Base-by-base conservation (phyloP, 2,888 invertebrate species). In the Ichneumoninae sp. region DNA sequence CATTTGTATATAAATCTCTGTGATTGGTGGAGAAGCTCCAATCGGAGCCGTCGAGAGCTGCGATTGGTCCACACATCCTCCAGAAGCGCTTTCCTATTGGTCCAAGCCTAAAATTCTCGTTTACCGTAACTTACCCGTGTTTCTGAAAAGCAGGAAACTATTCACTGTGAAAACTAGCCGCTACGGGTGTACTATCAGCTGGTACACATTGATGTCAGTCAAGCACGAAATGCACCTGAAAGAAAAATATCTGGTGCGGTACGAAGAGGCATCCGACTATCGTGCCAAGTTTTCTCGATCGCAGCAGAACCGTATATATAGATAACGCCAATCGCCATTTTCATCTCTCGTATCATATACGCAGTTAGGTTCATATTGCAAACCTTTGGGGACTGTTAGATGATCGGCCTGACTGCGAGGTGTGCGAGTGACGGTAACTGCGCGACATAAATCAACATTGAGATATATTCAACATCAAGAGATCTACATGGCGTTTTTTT, bases 401-500 rank as follows among this genome's bases (percentile, higher is more conserved):
- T 71, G 54, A 57, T 44, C 63, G 33, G 30, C 33, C 8, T 63
- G 13, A 63, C 63, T 33, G 7, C 16, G 50, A 76, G 70, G 40
- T 50, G 57, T 16, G 78, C 65, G 79, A 19, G 47, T 50, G 74
- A 26, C 66, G 40, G 26, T 22, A 68, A 80, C 76, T 83, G 76
- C 80, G 83, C 80, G 76, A 68, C 60, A 66, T 71, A 65, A n/a
- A 22, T 73, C 44, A 33, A 7, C 26, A n/a, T 63, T 19, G 30
- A 33, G 30, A 70, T 36, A 44, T 47, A 26, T n/a, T 50, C 44
- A 5, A 19, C 30, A 47, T 47, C 26, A 19, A 50, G 47, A 6
- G 74, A 50, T 4, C 74, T 69, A 44, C 63, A 85, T 85, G 84
- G 81, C 84, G 81, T 78, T 60, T 78, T 85, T 75, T 75, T 68